These are phyloP conservation scores for Magallana gigas DNA, from an alignment of 1,140 invertebrate genomes.

Conservation along the genomic window DNA sequence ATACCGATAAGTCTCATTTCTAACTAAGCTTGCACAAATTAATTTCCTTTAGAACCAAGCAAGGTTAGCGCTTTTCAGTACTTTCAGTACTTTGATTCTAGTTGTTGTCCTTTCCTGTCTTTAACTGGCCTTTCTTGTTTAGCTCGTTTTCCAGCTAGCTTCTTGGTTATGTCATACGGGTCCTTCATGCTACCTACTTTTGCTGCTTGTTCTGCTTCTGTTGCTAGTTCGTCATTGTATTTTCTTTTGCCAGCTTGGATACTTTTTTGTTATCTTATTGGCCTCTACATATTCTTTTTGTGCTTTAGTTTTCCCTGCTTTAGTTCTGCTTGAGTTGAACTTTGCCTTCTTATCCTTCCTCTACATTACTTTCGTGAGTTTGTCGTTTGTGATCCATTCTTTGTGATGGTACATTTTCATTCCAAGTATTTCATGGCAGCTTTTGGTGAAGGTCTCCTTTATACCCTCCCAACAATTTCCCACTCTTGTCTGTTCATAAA, in stretches of 20 bases:
- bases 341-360: constrained; percentile 48
- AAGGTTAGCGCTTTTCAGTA: too few relatives aligned
- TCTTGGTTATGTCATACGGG: constrained; percentile 53
- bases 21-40: too few relatives aligned
- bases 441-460: constrained; percentile 43
- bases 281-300: constrained; percentile 50
- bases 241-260: constrained; percentile 50
- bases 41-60: too few relatives aligned
- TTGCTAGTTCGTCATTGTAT: constrained; percentile 51
- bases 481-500: not conserved
- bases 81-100: too few relatives aligned
- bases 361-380: constrained; percentile 41
- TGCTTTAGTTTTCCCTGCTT: constrained; percentile 51
- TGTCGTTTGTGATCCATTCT: constrained; percentile 53
- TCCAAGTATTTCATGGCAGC: constrained; percentile 43
- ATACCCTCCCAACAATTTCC: constrained; percentile 4
- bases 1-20: too few relatives aligned
- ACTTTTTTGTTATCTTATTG: constrained; percentile 54
- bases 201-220: constrained; percentile 45
- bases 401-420: constrained; percentile 49
- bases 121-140: too few relatives aligned
- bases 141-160: constrained; percentile 17
- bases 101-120: too few relatives aligned
- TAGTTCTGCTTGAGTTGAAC: constrained; percentile 52
- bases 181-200: constrained; percentile 42